Percentiles rank a stretch among this genome's conserved stretches.
Evolutionary conservation across 1,140 invertebrate genomes (phyloP).

Genomic region (Mizuhopecten yessoensis): DNA sequence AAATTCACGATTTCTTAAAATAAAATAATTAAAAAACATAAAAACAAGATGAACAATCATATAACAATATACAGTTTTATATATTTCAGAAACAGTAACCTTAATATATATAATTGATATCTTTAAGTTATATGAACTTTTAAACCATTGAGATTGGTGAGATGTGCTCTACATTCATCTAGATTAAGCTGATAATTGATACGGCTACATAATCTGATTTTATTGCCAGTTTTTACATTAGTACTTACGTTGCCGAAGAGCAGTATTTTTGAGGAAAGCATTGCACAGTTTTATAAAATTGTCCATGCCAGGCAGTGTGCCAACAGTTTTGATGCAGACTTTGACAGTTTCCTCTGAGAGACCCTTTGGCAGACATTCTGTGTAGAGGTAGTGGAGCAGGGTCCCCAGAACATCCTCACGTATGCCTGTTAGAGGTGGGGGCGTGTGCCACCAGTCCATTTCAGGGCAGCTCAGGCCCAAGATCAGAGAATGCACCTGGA

Average conservation of each 20-base stretch:
- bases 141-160: no score
- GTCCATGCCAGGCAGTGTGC: conserved; percentile 84
- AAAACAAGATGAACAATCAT: no score
- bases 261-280: conserved; percentile 86
- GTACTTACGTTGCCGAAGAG: conserved; percentile 87
- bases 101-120: no score
- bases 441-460: conserved; percentile 84
- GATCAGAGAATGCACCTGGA: conserved; percentile 87
- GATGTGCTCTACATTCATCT: no score
- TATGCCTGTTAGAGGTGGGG: conserved; percentile 84
- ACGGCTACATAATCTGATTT: no score
- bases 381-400: conserved; percentile 87
- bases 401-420: conserved; percentile 86
- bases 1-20: conserved; percentile 87
- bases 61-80: no score
- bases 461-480: conserved; percentile 85
- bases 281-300: conserved; percentile 86
- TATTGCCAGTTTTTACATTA: no score
- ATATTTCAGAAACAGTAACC: no score
- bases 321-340: conserved; percentile 85
- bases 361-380: conserved; percentile 86
- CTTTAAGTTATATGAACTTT: no score
- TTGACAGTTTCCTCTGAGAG: conserved; percentile 86
- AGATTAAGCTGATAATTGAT: no score
- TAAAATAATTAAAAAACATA: no score